Evolutionary conservation across 2,797 vertebrate genomes (phyloP).

Genomic region (Semotilus atromaculatus): DNA sequence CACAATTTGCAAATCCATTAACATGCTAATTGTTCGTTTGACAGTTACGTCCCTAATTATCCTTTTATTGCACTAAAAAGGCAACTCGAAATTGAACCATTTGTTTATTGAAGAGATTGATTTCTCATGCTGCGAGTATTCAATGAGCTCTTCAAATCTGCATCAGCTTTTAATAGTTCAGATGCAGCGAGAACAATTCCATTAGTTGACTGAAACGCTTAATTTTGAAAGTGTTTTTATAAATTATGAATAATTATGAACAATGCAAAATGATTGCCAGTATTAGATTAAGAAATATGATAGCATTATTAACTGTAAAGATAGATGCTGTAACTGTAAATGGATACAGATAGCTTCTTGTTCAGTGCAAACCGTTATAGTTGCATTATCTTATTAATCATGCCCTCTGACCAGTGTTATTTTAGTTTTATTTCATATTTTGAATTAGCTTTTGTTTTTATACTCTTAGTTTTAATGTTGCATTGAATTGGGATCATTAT

Average conservation of each 20-base stretch:
- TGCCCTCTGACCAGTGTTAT: background rate
- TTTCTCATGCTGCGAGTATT: constrained; percentile 31
- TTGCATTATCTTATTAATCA: background rate
- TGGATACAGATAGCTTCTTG: background rate
- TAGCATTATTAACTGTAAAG: background rate
- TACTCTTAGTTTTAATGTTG: background rate
- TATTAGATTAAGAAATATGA: background rate
- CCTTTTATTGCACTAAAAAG: constrained; percentile 25
- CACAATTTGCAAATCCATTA: constrained; percentile 37
- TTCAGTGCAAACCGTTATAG: background rate
- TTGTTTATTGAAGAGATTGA: constrained; percentile 40
- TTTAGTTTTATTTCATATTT: background rate
- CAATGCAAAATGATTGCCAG: background rate
- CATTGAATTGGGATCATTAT: background rate
- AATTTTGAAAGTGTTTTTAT: background rate
- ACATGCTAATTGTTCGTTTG: constrained; percentile 47
- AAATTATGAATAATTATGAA: constrained; percentile 3
- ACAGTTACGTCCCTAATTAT: constrained; percentile 44
- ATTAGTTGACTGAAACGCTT: background rate
- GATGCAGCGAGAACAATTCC: constrained; percentile 2
- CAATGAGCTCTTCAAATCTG: constrained; percentile 2
- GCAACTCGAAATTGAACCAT: constrained; percentile 6
- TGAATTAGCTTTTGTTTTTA: background rate
- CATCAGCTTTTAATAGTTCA: background rate
- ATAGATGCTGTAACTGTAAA: background rate